These are phyloP conservation scores for Microtus montanus DNA, from an alignment of 2,113 vertebrate genomes.

Conservation along the genomic window DNA sequence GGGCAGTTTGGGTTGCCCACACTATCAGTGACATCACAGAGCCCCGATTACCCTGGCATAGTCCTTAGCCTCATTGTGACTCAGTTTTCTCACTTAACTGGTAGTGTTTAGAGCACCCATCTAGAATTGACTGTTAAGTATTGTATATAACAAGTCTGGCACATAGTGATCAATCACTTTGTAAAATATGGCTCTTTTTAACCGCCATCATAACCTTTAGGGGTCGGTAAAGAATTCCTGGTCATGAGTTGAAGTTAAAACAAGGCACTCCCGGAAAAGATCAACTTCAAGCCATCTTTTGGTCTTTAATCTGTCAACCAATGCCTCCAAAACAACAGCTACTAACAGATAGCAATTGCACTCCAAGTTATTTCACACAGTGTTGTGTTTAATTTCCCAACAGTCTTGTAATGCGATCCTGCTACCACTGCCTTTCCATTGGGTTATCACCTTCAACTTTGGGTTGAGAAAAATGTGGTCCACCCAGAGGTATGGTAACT, in stretches of 20 bases:
- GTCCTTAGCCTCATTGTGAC: not conserved
- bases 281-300: not conserved
- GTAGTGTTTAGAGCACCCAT: not conserved
- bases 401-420: not conserved
- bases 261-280: not conserved
- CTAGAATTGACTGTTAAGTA: not conserved
- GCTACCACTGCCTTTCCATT: not conserved
- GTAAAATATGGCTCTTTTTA: not conserved
- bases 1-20: not conserved
- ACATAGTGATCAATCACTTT: not conserved
- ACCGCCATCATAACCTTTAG: not conserved
- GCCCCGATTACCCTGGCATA: rapidly evolving
- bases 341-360: not conserved
- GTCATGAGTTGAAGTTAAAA: not conserved
- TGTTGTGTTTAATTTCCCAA: not conserved
- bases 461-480: not conserved
- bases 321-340: not conserved
- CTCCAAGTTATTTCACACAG: not conserved
- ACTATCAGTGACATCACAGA: not conserved
- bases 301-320: not conserved
- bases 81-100: not conserved
- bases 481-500: not conserved
- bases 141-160: no score
- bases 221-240: not conserved
- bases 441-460: not conserved